Conservation (phyloP, 1,140 invertebrate species). For the Glossosoma conforme region DNA sequence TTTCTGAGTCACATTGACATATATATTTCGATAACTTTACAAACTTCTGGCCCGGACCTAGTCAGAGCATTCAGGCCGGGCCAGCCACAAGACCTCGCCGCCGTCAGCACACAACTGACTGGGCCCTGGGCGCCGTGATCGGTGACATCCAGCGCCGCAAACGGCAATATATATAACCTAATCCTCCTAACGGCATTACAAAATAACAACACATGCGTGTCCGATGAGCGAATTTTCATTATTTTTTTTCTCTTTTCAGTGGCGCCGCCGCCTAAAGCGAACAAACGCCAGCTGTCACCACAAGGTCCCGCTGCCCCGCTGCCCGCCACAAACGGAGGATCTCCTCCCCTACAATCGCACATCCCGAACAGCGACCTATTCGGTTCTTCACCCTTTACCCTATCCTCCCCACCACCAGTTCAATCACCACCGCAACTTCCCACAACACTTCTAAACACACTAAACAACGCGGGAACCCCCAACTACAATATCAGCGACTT, state of each 20-base stretch:
- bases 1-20: too few species aligned
- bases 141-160: too few species aligned
- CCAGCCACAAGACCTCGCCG: too few species aligned
- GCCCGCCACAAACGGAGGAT: conserved; percentile 46
- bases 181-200: too few species aligned
- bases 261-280: conserved; percentile 73
- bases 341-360: conserved; percentile 42
- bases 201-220: too few species aligned
- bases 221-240: conserved; percentile 1
- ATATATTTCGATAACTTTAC: too few species aligned
- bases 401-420: conserved; percentile 28
- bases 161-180: too few species aligned
- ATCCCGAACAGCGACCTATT: conserved; percentile 56
- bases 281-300: conserved; percentile 53
- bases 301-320: conserved; percentile 46
- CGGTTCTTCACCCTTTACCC: conserved; percentile 62
- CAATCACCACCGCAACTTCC: conserved; percentile 10
- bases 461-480: conserved; percentile 35
- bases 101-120: too few species aligned
- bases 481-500: conserved; percentile 49
- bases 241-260: conserved; percentile 49
- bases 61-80: too few species aligned
- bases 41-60: too few species aligned
- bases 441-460: conserved; percentile 1
- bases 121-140: too few species aligned